A percentile compares a stretch with the other conserved stretches of the same genome.
Conservation (phyloP, 2,797 vertebrate genomes). For the Syngnathus rostellatus region DNA sequence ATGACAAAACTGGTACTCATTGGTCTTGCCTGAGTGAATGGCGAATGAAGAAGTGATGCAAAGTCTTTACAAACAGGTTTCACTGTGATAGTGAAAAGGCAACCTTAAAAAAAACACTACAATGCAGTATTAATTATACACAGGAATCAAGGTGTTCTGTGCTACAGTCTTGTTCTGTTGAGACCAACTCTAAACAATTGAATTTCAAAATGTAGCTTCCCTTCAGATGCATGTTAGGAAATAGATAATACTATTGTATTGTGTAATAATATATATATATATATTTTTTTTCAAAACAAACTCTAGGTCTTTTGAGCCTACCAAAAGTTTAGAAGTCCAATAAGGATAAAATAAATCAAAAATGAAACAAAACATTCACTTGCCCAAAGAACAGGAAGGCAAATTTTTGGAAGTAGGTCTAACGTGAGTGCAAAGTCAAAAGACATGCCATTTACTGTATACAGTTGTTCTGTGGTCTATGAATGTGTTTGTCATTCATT, state of each 20-base stretch:
- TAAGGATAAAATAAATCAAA: neutral
- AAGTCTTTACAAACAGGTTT: neutral
- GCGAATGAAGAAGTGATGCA: neutral
- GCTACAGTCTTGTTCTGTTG: neutral
- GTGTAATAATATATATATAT: accelerated
- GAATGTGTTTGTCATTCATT: neutral
- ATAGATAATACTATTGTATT: neutral
- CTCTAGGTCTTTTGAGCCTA: neutral
- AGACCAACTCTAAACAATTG: neutral
- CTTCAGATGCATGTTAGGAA: neutral
- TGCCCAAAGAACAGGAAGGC: neutral
- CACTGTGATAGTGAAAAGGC: neutral
- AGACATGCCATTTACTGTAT: neutral
- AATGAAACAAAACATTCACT: neutral
- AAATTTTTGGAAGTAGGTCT: neutral
- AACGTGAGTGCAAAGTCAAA: neutral
- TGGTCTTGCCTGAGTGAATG: neutral
- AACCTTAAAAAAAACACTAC: neutral
- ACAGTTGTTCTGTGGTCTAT: neutral
- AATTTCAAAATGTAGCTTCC: neutral
- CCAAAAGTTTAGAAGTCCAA: neutral
- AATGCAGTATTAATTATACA: neutral
- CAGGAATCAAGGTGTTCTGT: neutral
- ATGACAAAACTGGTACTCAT: neutral
- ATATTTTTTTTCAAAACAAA: neutral